These are phyloP conservation scores for Oostethus manadensis DNA, from an alignment of 2,113 vertebrate species.

Conservation along the genomic window DNA sequence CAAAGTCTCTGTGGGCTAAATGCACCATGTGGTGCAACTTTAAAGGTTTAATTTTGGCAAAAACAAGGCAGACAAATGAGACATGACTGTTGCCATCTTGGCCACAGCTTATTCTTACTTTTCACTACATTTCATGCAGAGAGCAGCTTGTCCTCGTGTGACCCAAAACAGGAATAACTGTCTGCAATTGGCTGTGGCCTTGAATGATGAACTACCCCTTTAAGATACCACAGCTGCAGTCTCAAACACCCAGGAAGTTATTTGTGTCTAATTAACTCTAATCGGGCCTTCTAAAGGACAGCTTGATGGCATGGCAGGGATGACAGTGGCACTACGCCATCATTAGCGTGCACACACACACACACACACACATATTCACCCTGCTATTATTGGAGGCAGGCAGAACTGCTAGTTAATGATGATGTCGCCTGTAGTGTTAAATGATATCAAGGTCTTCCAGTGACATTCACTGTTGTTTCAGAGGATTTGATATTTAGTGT, in stretches of 20 bases:
- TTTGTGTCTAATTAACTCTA: conserved; percentile 54
- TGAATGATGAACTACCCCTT: conserved; percentile 36
- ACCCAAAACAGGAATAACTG: conserved; percentile 3
- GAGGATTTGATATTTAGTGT: background rate
- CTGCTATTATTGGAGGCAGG: background rate
- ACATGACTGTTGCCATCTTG: conserved; percentile 3
- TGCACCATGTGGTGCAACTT: background rate
- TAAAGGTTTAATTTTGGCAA: background rate
- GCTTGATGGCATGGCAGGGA: conserved; percentile 39
- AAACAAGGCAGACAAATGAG: background rate
- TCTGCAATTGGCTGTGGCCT: background rate
- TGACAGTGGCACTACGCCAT: conserved; percentile 39
- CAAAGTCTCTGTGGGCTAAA: background rate
- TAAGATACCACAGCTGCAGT: conserved; percentile 59
- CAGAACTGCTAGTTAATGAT: background rate
- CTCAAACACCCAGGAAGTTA: conserved; percentile 51
- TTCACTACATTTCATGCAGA: conserved; percentile 12
- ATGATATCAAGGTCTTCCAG: background rate
- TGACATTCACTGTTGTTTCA: background rate
- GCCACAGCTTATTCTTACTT: background rate
- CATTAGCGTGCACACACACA: conserved; percentile 22
- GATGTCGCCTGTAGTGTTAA: background rate
- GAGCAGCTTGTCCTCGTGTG: background rate
- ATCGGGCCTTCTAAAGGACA: conserved; percentile 49
- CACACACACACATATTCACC: background rate